Evolutionary conservation across 1,140 invertebrate genomes (phyloP).

Genomic region (Orchesella cincta): DNA sequence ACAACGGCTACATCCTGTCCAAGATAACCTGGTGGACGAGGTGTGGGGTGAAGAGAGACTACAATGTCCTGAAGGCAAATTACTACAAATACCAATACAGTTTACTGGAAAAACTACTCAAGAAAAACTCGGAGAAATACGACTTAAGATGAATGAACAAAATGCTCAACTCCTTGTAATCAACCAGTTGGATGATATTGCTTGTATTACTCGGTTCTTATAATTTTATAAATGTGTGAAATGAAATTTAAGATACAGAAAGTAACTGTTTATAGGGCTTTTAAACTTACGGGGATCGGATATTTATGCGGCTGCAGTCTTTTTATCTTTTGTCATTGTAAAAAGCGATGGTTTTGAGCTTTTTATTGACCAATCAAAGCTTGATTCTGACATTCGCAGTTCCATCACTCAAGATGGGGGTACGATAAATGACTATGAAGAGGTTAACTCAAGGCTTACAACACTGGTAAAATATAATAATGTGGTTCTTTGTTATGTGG

Average conservation of each 20-base stretch:
- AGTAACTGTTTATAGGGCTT: conserved; percentile 64
- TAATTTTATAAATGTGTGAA: neutral
- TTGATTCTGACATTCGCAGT: conserved; percentile 52
- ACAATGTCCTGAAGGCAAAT: conserved; percentile 58
- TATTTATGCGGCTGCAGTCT: conserved; percentile 92
- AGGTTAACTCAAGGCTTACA: conserved; percentile 54
- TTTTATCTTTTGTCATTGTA: conserved; percentile 86
- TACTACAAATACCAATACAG: conserved; percentile 60
- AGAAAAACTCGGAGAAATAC: conserved; percentile 69
- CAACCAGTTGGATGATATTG: conserved; percentile 88
- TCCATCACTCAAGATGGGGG: conserved; percentile 3
- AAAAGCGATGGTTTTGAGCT: conserved; percentile 64
- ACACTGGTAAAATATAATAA: neutral
- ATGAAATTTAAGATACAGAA: neutral
- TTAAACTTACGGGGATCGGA: conserved; percentile 92
- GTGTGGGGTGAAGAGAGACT: conserved; percentile 71
- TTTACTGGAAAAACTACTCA: conserved; percentile 71
- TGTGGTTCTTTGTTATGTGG: no score
- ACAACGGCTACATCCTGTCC: conserved; percentile 69
- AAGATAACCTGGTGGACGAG: conserved; percentile 75
- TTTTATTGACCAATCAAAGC: conserved; percentile 70
- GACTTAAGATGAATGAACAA: conserved; percentile 66
- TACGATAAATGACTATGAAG: conserved; percentile 62
- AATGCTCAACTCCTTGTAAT: conserved; percentile 77
- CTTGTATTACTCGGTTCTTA: conserved; percentile 69